phyloP scores from a whole-genome alignment of 2,888 invertebrate genomes.

The Trachelus tabidus region DNA sequence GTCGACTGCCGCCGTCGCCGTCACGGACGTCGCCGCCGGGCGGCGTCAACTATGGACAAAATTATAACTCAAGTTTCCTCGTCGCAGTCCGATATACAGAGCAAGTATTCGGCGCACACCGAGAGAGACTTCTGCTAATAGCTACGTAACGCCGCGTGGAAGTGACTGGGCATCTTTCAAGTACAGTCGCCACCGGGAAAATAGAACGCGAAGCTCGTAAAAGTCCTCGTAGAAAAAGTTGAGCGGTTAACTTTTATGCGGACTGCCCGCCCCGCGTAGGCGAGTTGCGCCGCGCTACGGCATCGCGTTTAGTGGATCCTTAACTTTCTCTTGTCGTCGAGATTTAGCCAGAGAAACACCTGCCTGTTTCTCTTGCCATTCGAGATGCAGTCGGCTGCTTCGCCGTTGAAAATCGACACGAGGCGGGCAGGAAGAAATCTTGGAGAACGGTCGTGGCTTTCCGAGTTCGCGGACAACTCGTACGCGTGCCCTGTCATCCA shows the following conservation, averaged over 20 bases:
- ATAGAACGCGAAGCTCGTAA: conserved; percentile 28
- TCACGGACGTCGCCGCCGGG: neutral
- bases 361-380: too few relatives aligned
- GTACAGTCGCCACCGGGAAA: conserved; percentile 3
- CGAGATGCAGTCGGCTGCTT: neutral
- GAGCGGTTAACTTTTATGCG: conserved; percentile 37
- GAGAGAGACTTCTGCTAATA: too few relatives aligned
- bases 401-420: neutral
- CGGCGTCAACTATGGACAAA: conserved; percentile 23
- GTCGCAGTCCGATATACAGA: conserved; percentile 30
- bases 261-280: conserved; percentile 9
- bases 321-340: too few relatives aligned
- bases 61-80: conserved; percentile 41
- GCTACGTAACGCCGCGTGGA: too few relatives aligned
- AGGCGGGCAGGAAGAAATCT: neutral
- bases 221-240: conserved; percentile 26
- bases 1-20: too few relatives aligned
- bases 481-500: too few relatives aligned
- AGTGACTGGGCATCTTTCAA: too few relatives aligned
- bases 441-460: neutral
- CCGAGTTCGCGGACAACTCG: neutral
- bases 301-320: too few relatives aligned
- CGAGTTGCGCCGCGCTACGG: too few relatives aligned
- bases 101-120: too few relatives aligned
- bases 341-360: too few relatives aligned